Conservation (phyloP, 1,140 invertebrate species). For the Elysia chlorotica region DNA sequence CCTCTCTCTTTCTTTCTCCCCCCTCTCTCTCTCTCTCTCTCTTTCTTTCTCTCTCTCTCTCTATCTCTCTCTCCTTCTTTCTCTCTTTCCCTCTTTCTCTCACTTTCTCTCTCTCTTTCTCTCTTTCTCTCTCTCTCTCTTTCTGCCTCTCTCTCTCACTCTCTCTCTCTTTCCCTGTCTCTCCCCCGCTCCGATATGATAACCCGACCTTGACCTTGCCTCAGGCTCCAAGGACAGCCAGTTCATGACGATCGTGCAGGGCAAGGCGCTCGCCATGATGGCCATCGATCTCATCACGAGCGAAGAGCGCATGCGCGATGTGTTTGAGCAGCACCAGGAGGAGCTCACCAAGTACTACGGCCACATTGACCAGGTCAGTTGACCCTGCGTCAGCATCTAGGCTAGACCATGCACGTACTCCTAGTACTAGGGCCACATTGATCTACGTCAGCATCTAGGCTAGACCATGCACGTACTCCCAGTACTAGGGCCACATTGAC, state of each 20-base stretch:
- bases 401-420: too few species aligned
- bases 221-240: slow-evolving; percentile 9
- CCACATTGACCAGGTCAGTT: too few species aligned
- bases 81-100: too few species aligned
- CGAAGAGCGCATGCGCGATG: slow-evolving; percentile 10
- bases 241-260: slow-evolving; percentile 18
- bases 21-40: not conserved
- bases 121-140: not conserved
- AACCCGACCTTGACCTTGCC: not conserved
- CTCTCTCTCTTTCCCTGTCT: not conserved
- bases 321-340: slow-evolving; percentile 13
- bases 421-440: too few species aligned
- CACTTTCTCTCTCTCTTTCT: not conserved
- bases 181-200: too few species aligned
- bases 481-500: too few species aligned
- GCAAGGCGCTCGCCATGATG: slow-evolving; percentile 12
- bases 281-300: slow-evolving; percentile 9
- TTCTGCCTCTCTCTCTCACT: not conserved
- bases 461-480: too few species aligned
- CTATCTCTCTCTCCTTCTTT: too few species aligned
- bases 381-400: too few species aligned
- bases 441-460: too few species aligned
- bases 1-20: not conserved
- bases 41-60: slow-evolving; percentile 1
- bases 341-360: slow-evolving; percentile 8